These are phyloP conservation scores for Rhamphomyia laevipes DNA, from an alignment of 2,888 invertebrate species.

Conservation along the genomic window DNA sequence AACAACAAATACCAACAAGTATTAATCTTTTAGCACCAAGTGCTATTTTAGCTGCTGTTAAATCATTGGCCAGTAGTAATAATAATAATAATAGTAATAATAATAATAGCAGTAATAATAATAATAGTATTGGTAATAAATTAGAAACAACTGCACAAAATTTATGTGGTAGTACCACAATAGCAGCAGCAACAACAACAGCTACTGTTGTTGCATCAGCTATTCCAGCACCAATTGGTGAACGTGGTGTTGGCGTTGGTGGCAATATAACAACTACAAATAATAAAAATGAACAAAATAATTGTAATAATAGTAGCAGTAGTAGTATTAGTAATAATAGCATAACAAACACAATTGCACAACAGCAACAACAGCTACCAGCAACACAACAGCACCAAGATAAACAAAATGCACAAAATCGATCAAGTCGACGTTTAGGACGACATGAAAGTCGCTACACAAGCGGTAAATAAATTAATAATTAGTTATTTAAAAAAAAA, in stretches of 20 bases:
- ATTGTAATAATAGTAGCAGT: conserved; percentile 7
- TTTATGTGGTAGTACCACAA: neutral
- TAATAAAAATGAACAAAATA: conserved; percentile 16
- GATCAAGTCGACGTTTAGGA: conserved; percentile 21
- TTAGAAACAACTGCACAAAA: neutral
- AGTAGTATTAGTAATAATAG: conserved; percentile 1
- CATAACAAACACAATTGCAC: neutral
- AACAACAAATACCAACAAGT: conserved; percentile 14
- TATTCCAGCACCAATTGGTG: neutral
- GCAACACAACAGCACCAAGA: conserved; percentile 1
- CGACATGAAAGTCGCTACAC: conserved; percentile 25
- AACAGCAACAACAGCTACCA: neutral
- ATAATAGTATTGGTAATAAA: neutral
- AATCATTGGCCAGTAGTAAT: conserved; percentile 14
- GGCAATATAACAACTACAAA: conserved; percentile 1
- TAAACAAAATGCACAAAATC: conserved; percentile 16
- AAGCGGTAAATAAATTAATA: conserved; percentile 20
- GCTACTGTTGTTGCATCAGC: neutral
- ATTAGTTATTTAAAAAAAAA: neutral
- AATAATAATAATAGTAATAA: conserved; percentile 6
- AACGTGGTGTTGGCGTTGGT: neutral
- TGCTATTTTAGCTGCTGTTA: conserved; percentile 19
- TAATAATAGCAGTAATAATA: conserved; percentile 10
- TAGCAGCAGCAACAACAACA: neutral
- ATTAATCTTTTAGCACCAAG: conserved; percentile 17